Conservation (phyloP, 2,113 vertebrate species). For the Sinocyclocheilus grahami region DNA sequence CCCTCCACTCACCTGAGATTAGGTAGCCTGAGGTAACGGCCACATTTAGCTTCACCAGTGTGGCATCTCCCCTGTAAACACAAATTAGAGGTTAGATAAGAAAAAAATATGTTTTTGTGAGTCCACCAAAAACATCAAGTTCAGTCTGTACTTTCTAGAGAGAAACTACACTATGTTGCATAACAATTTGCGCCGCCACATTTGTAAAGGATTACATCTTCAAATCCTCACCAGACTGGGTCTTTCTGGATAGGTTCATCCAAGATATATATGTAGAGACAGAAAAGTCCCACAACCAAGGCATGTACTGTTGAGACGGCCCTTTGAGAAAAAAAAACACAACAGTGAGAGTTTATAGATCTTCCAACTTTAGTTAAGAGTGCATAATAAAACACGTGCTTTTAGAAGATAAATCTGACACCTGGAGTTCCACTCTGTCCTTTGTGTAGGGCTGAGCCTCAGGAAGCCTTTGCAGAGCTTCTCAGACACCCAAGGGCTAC, state of each 20-base stretch:
- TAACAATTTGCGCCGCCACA: background rate
- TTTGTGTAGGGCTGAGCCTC: constrained; percentile 76
- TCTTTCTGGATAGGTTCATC: constrained; percentile 80
- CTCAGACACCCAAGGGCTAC: constrained; percentile 79
- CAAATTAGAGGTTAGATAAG: constrained; percentile 38
- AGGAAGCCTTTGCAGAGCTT: constrained; percentile 76
- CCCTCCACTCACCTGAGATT: constrained; percentile 78
- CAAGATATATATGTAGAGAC: constrained; percentile 80
- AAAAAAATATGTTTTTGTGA: background rate
- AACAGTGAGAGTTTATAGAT: background rate
- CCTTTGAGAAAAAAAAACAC: constrained; percentile 67
- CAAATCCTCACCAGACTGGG: constrained; percentile 81
- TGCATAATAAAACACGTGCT: background rate
- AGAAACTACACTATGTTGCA: background rate
- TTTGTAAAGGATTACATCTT: background rate
- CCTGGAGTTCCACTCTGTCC: constrained; percentile 90
- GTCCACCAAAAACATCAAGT: background rate
- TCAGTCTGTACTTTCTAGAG: background rate
- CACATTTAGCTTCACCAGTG: constrained; percentile 80
- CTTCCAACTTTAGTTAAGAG: background rate
- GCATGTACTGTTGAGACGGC: constrained; percentile 85
- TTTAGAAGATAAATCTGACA: constrained; percentile 58
- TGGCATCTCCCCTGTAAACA: constrained; percentile 80
- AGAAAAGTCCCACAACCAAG: constrained; percentile 80
- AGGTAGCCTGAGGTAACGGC: constrained; percentile 85